Base-by-base conservation (phyloP, 2,888 invertebrate genomes). In the Leptinotarsa juncta region DNA sequence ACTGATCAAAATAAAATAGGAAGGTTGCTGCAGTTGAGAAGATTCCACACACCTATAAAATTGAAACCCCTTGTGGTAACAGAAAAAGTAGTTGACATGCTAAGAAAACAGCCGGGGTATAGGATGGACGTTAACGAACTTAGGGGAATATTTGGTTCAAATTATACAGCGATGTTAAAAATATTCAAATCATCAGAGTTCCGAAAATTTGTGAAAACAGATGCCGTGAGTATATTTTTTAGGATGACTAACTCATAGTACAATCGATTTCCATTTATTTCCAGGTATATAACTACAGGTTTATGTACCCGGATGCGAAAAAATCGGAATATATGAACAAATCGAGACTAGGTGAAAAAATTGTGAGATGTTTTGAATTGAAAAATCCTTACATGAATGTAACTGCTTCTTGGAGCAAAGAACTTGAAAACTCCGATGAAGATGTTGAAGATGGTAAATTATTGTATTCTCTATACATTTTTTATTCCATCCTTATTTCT, bases 21-120 rank as follows among this genome's bases (percentile, higher is more conserved):
- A 0, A 89, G 89, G 72, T 84, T 93, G 65, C 83, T 93, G n/a
- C 92, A 92, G 80, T 84, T 94, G 69, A 89, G 91, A 2, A 88
- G 92, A 67, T 95, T 94, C 85, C 92, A 89, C 83, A 88, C 88
- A 1, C 89, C 90, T 77, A 88, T 89, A 26, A 90, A 91, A 82
- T 89, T 91, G 14, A 90, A 90, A 81, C 87, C 89, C 62, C 86
- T 90, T 48, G 83, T 89, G 23, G 84, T 91, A 32, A 89, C 91
- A 0, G 90, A 92, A 80, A 87, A 89, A 78, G 88, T 93, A 51
- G 88, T 91, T 3, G 88, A 90, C 49, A 85, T 89, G 68, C 83
- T 93, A 57, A 90, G 91, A 77, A 87, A 87, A 1, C 89, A 90
- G 76, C 90, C 91, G 0, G 88, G 90, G 72, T 86, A 88, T 77